Conservation (phyloP, 2,113 vertebrate species). For the Nothocercus nigrocapillus region DNA sequence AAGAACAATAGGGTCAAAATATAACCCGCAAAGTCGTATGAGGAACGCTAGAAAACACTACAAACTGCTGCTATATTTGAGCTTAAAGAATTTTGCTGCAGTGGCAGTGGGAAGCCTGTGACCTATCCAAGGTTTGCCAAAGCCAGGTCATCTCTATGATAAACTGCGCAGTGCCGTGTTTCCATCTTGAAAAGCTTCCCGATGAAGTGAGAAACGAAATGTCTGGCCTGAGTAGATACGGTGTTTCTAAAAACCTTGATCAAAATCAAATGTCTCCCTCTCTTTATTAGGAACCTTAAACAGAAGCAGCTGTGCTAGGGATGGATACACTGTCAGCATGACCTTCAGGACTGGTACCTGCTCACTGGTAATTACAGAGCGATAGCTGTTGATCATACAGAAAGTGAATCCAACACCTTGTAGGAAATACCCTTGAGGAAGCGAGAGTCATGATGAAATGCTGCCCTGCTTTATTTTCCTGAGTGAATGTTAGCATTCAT, state of each 20-base stretch:
- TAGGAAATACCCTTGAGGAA: slow-evolving; percentile 60
- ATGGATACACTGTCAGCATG: slow-evolving; percentile 5
- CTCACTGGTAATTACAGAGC: slow-evolving; percentile 33
- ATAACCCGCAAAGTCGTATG: not conserved
- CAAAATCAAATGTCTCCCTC: slow-evolving; percentile 66
- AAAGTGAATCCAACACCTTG: slow-evolving; percentile 66
- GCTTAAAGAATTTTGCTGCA: not conserved
- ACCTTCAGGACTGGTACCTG: slow-evolving; percentile 53
- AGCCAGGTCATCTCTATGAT: slow-evolving; percentile 58
- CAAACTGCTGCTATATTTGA: not conserved
- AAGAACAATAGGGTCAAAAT: not conserved
- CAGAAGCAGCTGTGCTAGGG: slow-evolving; percentile 62
- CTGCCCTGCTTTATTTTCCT: slow-evolving; percentile 3
- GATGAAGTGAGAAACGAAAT: slow-evolving; percentile 71
- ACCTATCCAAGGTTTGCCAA: slow-evolving; percentile 41
- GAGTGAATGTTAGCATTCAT: slow-evolving; percentile 14
- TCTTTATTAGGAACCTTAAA: slow-evolving; percentile 45
- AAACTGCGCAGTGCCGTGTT: slow-evolving; percentile 50
- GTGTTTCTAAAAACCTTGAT: slow-evolving; percentile 61
- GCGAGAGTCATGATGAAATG: slow-evolving; percentile 35
- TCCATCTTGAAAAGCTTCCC: slow-evolving; percentile 55
- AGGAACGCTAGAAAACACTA: not conserved
- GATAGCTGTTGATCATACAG: slow-evolving; percentile 39
- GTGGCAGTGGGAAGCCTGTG: slow-evolving; percentile 24
- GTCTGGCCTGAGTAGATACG: slow-evolving; percentile 46